These are phyloP conservation scores for Acromyrmex charruanus DNA, from an alignment of 1,140 invertebrate species.

Conservation along the genomic window DNA sequence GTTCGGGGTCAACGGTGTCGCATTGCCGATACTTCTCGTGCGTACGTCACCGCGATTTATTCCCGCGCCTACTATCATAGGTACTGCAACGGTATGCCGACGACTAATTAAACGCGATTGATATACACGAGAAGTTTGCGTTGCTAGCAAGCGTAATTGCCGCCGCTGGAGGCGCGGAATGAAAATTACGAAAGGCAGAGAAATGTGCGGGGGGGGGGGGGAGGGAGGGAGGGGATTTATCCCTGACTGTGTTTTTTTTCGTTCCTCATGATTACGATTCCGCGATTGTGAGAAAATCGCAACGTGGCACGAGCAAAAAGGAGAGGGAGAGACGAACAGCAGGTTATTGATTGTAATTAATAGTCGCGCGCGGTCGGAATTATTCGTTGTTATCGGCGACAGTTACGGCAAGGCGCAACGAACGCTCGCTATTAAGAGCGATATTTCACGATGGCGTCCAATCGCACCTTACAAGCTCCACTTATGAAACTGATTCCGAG, in stretches of 20 bases:
- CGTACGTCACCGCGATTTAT: constrained; percentile 62
- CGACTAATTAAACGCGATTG: constrained; percentile 75
- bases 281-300: constrained; percentile 53
- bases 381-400: constrained; percentile 51
- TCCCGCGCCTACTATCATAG: constrained; percentile 66
- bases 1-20: constrained; percentile 72
- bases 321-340: background rate
- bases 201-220: background rate
- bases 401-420: constrained; percentile 23
- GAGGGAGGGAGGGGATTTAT: constrained; percentile 6
- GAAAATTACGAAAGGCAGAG: constrained; percentile 43
- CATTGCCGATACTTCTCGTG: constrained; percentile 59
- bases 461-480: constrained; percentile 53
- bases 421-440: constrained; percentile 38
- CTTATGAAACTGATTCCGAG: constrained; percentile 45
- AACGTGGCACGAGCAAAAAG: background rate
- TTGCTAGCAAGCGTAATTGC: constrained; percentile 57
- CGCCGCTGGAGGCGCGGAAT: constrained; percentile 14
- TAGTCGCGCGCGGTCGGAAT: constrained; percentile 20
- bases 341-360: constrained; percentile 55
- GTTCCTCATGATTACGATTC: constrained; percentile 34
- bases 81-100: constrained; percentile 7
- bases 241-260: constrained; percentile 1
- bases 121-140: constrained; percentile 59
- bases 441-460: constrained; percentile 53